Base-by-base conservation (phyloP, 1,140 invertebrate species). In the Neodiprion pinetum region DNA sequence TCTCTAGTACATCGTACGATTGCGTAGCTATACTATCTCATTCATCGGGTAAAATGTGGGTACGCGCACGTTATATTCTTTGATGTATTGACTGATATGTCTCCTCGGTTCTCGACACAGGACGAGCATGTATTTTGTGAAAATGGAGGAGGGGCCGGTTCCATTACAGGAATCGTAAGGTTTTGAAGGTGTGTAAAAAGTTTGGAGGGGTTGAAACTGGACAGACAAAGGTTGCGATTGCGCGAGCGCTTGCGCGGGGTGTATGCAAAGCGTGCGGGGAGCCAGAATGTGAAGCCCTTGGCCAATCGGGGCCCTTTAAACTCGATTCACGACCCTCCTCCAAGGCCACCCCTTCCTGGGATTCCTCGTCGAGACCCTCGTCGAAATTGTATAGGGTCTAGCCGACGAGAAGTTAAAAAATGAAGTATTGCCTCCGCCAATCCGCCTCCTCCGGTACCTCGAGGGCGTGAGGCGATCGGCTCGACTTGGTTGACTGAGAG, bases 381-480 rank as follows among this genome's bases (percentile, higher is more conserved):
- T 11, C 53, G 53, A 17, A 61, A 14, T 61, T 61, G 53, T 61
- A 12, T 12, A 61, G 53, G n/a, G n/a, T 61, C 53, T 12, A 14
- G 11, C 11, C 28, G 28, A 40, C 28, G 28, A 40, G 28, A 61
- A 17, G 11, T 61, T 14, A 61, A 61, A 61, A 61, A 61, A 61
- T 61, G 53, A 61, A 61, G 53, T 17, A 61, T 61, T 61, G n/a
- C 53, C 11, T 61, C 53, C 53, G 53, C 53, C 53, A 61, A 61
- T 61, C 53, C 11, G 53, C 53, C 53, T 61, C 53, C n/a, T 61
- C 53, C 53, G 11, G n/a, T 40, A 40, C 28, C 53, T 12, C 53
- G 53, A 61, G 53, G 53, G 53, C 53, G 53, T 12, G 53, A 61
- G 53, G 53, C 7, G 53, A 61, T 12, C 11, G 28, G 28, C 28